Evolutionary conservation across 1,140 invertebrate genomes (phyloP), one percentile per base, ranked within the genome.

Genomic region (Lanistes nyassanus): DNA sequence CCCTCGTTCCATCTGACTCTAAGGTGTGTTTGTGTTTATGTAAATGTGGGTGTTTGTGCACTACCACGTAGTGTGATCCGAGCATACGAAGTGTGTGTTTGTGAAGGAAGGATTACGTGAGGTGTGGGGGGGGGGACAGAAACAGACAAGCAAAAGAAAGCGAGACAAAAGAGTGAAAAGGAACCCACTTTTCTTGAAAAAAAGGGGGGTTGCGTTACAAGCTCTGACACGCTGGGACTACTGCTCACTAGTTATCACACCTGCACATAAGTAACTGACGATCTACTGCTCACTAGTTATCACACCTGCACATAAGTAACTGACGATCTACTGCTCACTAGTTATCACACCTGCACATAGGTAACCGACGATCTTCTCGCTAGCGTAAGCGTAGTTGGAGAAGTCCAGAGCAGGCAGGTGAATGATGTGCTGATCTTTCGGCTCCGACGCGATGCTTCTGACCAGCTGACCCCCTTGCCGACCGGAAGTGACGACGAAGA

Each of bases 401-500:
- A 70, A 70, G 31, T 70, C 68, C 16, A 70, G 34, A 21, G 47
- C 68, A 9, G 68, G 68, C 47, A 70, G 34, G 9, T 36, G 68
- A 16, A 70, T 37, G 26, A 70, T n/a, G 68, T 70, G 68, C n/a
- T 16, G 26, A 23, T 29, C n/a, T 51, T 13, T 47, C 31, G 68
- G 53, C 51, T 70, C 68, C 7, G 68, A 70, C 29, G 56, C 68
- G 11, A 70, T 56, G 53, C 56, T 51, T 26, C 56, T 29, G 31
- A 70, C 68, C 26, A 70, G 51, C 19, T 56, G 68, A 5, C 68
- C 68, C 5, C 68, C 68, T 55, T 70, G 68, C 11, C 68, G 68
- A 36, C 68, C 68, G 68, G 68, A 56, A 31, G 68, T 70, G 68
- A 70, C 51, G 51, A 70, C 68, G 53, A 70, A 70, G 26, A 70